Conservation (phyloP, 2,888 invertebrate species). For the Frankliniella fusca region DNA sequence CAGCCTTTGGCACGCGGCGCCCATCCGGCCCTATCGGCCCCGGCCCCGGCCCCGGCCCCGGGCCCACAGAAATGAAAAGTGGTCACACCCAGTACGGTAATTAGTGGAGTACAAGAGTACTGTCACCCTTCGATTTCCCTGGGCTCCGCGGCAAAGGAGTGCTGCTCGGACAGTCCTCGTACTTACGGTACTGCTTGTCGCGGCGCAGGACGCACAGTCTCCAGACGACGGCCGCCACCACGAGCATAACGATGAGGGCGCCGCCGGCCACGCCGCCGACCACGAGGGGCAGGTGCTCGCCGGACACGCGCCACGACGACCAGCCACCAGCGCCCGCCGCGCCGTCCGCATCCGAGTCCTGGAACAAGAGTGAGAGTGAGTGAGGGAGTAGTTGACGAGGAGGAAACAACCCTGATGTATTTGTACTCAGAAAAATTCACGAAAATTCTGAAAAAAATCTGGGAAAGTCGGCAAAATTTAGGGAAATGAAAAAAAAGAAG, state of each 20-base stretch:
- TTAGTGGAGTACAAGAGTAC: too few relatives aligned
- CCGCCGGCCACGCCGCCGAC: constrained; percentile 54
- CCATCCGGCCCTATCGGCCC: not conserved
- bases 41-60: not conserved
- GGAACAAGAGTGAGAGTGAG: constrained; percentile 26
- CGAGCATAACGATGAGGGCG: constrained; percentile 60
- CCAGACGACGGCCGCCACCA: constrained; percentile 61
- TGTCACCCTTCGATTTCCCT: too few relatives aligned
- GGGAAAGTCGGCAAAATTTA: too few relatives aligned
- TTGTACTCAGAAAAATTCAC: too few relatives aligned
- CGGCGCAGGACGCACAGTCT: constrained; percentile 65
- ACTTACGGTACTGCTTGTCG: constrained; percentile 64
- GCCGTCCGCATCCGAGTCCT: constrained; percentile 38
- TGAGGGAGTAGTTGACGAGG: too few relatives aligned
- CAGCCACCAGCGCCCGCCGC: constrained; percentile 38
- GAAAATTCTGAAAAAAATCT: too few relatives aligned
- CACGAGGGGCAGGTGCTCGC: constrained; percentile 50
- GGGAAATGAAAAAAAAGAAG: too few relatives aligned
- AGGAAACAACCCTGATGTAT: too few relatives aligned
- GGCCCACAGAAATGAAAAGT: not conserved
- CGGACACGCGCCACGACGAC: constrained; percentile 48
- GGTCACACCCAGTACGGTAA: too few relatives aligned
- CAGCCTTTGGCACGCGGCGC: not conserved
- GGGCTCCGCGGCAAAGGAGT: too few relatives aligned
- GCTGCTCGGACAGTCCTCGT: not conserved